Base-by-base conservation (phyloP, 2,113 vertebrate species). In the Ranitomeya variabilis region DNA sequence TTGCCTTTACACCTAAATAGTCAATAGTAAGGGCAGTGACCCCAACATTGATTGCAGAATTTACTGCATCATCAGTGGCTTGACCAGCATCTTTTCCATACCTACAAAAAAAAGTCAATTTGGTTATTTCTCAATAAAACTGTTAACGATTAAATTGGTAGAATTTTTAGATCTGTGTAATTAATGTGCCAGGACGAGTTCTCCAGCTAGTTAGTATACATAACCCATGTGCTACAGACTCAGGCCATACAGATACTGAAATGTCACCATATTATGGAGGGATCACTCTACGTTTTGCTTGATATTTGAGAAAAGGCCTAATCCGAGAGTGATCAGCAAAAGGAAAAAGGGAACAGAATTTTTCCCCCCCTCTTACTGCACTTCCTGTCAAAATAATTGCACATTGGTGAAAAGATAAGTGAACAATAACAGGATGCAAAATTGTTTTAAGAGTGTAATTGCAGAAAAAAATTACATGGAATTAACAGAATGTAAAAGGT, bases 1-100 rank as follows among this genome's bases (percentile, higher is more conserved):
- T 93, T 18, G 98, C 97, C 93, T 99, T 99, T 93, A 99, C 93
- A 73, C 98, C 98, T 73, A 99, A 94, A 94, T 97, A 95, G 90
- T 99, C 96, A 31, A 99, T 97, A 90, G 99, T 99, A 94, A 98
- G 97, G 54, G 98, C 98, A 45, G 98, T 95, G 89, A 98, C 66
- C 3, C 98, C 98, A 69, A 99, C 93, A 71, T 99, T 99, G 92
- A 99, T 96, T 88, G 97, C 98, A 77, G 98, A 99, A 92, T 97
- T 97, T 91, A 99, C 90, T 0, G 97, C 98, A 0, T 96, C 88
- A 82, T 99, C 96, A 2, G 98, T 98, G 89, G 97, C 98, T 67
- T 96, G 94, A 80, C 98, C 98, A 0, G 96, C 98, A 19, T 95
- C 97, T 0, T 96, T 92, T 37, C 98, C 98, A 0, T 99, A 99